phyloP scores from a whole-genome alignment of 2,797 vertebrate species.

The Myripristis murdjan region DNA sequence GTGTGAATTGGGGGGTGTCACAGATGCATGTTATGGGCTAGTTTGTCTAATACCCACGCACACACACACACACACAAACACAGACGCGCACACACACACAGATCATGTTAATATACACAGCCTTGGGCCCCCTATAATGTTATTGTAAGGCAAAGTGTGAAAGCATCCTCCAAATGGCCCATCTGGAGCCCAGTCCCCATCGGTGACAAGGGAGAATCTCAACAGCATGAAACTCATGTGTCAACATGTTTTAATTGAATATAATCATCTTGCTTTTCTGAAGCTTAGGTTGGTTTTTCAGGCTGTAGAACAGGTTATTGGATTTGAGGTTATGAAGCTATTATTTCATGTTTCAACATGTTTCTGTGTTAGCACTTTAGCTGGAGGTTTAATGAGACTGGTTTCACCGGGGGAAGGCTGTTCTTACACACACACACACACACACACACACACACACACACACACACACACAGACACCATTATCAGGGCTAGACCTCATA shows the following conservation, averaged over 20 bases:
- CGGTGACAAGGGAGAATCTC: conserved; percentile 55
- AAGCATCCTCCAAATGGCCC: conserved; percentile 77
- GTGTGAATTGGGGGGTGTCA: conserved; percentile 47
- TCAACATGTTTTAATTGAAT: conserved; percentile 85
- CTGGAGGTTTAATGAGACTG: conserved; percentile 68
- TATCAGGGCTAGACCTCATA: not conserved
- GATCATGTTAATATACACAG: conserved; percentile 68
- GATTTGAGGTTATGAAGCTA: conserved; percentile 75
- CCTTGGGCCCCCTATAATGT: conserved; percentile 64
- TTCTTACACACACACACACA: conserved; percentile 32
- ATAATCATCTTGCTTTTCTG: conserved; percentile 73
- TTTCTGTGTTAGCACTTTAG: conserved; percentile 75
- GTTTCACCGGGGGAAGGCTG: conserved; percentile 53
- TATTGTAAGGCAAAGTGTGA: conserved; percentile 76
- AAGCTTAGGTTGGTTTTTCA: conserved; percentile 71
- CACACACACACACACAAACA: conserved; percentile 24
- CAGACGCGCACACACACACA: conserved; percentile 45
- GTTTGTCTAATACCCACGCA: conserved; percentile 54
- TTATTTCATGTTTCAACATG: conserved; percentile 79
- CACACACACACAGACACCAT: not conserved
- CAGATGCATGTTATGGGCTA: conserved; percentile 49
- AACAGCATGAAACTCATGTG: conserved; percentile 71
- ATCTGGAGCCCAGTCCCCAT: conserved; percentile 70
- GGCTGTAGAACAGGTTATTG: conserved; percentile 74
- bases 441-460: conserved; percentile 16